Evolutionary conservation across 1,140 invertebrate genomes (phyloP).

Genomic region (Cyclina sinensis): DNA sequence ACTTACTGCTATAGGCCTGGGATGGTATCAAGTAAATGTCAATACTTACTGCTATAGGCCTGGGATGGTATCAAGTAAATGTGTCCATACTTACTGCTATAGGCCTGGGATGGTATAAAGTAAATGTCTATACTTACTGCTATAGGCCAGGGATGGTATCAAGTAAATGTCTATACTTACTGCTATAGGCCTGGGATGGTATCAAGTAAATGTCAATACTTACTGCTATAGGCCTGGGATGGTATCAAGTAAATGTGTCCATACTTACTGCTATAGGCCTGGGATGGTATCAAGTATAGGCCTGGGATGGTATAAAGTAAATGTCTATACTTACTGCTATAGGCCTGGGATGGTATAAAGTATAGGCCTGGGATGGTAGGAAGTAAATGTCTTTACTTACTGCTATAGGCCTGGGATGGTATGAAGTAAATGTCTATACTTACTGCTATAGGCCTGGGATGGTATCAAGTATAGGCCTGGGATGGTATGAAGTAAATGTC

Average conservation of each 20-base stretch:
- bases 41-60: slow-evolving; percentile 82
- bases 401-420: slow-evolving; percentile 83
- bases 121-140: slow-evolving; percentile 56
- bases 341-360: no score
- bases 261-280: no score
- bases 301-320: slow-evolving; percentile 80
- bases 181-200: slow-evolving; percentile 83
- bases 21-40: slow-evolving; percentile 79
- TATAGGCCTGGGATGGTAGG: no score
- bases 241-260: slow-evolving; percentile 75
- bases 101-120: slow-evolving; percentile 82
- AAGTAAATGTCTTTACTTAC: slow-evolving; percentile 72
- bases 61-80: slow-evolving; percentile 81
- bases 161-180: slow-evolving; percentile 72
- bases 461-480: no score
- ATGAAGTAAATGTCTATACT: slow-evolving; percentile 69
- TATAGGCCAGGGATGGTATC: slow-evolving; percentile 80
- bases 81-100: slow-evolving; percentile 81
- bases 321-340: slow-evolving; percentile 32
- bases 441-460: no score
- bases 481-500: no score
- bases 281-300: no score
- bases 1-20: slow-evolving; percentile 83
- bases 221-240: slow-evolving; percentile 40
- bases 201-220: slow-evolving; percentile 70